A percentile compares a stretch with the other conserved stretches of the same genome.
phyloP scores from a whole-genome alignment of 35 echinoderm and acorn worm genomes.

The Stichopus chloronotus region DNA sequence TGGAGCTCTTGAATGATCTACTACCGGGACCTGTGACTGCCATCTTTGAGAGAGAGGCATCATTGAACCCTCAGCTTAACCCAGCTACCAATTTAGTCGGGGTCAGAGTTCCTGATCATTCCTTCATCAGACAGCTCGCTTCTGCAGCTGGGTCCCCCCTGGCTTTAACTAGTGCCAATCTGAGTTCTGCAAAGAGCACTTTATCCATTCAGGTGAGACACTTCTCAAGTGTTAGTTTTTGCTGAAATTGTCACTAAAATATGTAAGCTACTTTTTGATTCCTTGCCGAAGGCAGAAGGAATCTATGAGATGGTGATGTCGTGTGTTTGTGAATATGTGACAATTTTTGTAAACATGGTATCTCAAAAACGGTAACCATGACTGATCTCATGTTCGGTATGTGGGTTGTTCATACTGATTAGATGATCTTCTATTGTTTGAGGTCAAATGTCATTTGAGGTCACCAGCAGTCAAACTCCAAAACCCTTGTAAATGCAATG shows the following conservation, averaged over 20 bases:
- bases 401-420: too few relatives aligned
- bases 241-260: background rate
- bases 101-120: slow-evolving; percentile 81
- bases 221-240: background rate
- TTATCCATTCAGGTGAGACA: slow-evolving; percentile 81
- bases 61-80: slow-evolving; percentile 88
- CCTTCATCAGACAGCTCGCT: slow-evolving; percentile 79
- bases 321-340: too few relatives aligned
- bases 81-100: slow-evolving; percentile 76
- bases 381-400: too few relatives aligned
- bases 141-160: slow-evolving; percentile 70
- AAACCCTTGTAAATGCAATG: too few relatives aligned
- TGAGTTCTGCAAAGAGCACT: slow-evolving; percentile 79
- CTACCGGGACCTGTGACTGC: slow-evolving; percentile 92
- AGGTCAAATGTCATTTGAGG: too few relatives aligned
- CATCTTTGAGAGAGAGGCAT: slow-evolving; percentile 74
- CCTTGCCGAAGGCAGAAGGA: too few relatives aligned
- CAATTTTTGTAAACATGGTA: too few relatives aligned
- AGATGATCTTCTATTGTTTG: too few relatives aligned
- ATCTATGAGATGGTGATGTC: too few relatives aligned
- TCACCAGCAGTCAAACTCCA: too few relatives aligned
- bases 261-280: too few relatives aligned
- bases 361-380: too few relatives aligned
- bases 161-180: slow-evolving; percentile 94
- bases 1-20: slow-evolving; percentile 68